Evolutionary conservation across 2,797 vertebrate genomes (phyloP), one percentile per base, ranked within the genome.

Genomic region (Poecilia gillii): DNA sequence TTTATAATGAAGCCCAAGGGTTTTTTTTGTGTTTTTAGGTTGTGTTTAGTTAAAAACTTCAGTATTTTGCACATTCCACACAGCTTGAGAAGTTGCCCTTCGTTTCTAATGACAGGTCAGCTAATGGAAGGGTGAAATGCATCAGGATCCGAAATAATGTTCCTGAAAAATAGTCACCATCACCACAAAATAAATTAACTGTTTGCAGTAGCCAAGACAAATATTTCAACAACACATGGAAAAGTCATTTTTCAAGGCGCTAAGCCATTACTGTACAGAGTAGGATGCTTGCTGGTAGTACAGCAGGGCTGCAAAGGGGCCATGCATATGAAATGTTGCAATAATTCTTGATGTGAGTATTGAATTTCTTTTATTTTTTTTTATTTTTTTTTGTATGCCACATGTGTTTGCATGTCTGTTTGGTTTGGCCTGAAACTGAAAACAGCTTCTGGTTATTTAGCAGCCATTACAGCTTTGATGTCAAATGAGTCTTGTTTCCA

Each of bases 361-460:
- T 93, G 92, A 90, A 95, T 94, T 6, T 53, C 14, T 18, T 36
- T 64, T 16, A 16, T 36, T 94, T 93, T 89, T 82, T 90, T 87
- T 14, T 89, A n/a, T n/a, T 93, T 94, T 94, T 93, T 89, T 83
- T 90, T 87, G 89, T 25, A 53, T 92, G 25, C 87, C 94, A 93
- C 94, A 93, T 96, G 94, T 96, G 93, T 97, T 96, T 97, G 96
- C 95, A 95, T 96, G 96, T 96, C 95, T 96, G 94, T 97, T 97
- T 96, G 94, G 93, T 96, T 97, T 97, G 96, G 96, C 96, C 95
- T 92, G 88, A 90, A 91, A 91, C 90, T 93, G 94, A 95, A 95
- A 96, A 95, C 92, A 96, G 96, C 96, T 96, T 96, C 96, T 96
- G 93, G 94, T 97, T 96, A 96, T 96, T 94, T 95, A 95, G 93